These are phyloP conservation scores for Thumatha senex DNA, from an alignment of 2,888 invertebrate genomes.

Conservation along the genomic window DNA sequence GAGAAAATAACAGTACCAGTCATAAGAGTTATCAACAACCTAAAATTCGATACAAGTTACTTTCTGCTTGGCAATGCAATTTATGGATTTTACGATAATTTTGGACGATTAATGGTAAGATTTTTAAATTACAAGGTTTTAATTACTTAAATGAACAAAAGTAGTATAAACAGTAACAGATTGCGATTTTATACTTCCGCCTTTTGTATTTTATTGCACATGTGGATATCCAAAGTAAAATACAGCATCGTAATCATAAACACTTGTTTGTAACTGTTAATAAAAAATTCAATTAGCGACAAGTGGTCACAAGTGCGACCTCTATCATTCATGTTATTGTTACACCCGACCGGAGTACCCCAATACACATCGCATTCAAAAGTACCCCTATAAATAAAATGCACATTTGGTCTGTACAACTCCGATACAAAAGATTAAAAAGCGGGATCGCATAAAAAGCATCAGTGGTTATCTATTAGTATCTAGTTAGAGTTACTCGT, in stretches of 20 bases:
- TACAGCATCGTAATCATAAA: slow-evolving; percentile 21
- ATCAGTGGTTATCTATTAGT: slow-evolving; percentile 82
- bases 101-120: too few species aligned
- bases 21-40: too few species aligned
- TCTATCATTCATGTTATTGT: slow-evolving; percentile 66
- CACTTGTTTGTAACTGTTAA: slow-evolving; percentile 57
- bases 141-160: not conserved
- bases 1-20: too few species aligned
- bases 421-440: slow-evolving; percentile 74
- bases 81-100: too few species aligned
- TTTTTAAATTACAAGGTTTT: too few species aligned
- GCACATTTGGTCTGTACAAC: slow-evolving; percentile 71
- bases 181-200: too few species aligned
- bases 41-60: too few species aligned
- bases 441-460: slow-evolving; percentile 75
- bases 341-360: slow-evolving; percentile 35
- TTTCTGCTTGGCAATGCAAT: too few species aligned
- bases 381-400: slow-evolving; percentile 72
- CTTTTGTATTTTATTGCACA: slow-evolving; percentile 4
- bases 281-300: slow-evolving; percentile 73
- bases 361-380: slow-evolving; percentile 47
- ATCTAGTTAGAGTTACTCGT: slow-evolving; percentile 78
- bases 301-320: slow-evolving; percentile 75
- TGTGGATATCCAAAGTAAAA: slow-evolving; percentile 1
- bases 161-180: not conserved